A percentile compares a stretch with the other conserved stretches of the same genome.
Evolutionary conservation across 92 coral and sea anemone species (phyloP).

Genomic region (Epizoanthus illoricatus): DNA sequence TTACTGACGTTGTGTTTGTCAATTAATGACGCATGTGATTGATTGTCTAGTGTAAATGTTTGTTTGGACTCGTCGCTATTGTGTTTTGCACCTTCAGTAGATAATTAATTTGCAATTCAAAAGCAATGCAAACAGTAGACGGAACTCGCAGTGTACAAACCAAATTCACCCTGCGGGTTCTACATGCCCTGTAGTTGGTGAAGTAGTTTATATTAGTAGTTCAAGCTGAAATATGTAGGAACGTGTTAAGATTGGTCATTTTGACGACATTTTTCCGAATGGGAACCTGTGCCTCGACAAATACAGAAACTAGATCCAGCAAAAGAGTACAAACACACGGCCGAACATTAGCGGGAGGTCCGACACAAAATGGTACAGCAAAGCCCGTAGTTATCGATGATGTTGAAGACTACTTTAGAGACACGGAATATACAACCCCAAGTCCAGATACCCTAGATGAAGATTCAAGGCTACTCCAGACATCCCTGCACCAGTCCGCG

Average conservation of each 20-base stretch:
- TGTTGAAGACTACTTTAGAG: conserved; percentile 30
- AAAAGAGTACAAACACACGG: background rate
- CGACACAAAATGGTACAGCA: background rate
- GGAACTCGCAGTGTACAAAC: background rate
- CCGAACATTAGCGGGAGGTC: background rate
- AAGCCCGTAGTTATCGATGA: conserved; percentile 3
- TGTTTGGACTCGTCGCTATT: background rate
- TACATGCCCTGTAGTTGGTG: too few species aligned
- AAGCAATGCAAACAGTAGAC: background rate
- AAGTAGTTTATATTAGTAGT: background rate
- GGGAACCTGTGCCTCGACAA: conserved; percentile 30
- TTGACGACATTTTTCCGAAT: conserved; percentile 6
- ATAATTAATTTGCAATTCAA: conserved; percentile 19
- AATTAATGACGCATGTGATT: conserved; percentile 18
- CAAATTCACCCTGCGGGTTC: background rate
- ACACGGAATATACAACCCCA: background rate
- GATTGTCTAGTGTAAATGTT: background rate
- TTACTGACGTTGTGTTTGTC: conserved; percentile 11
- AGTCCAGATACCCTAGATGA: conserved; percentile 1
- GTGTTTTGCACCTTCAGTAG: background rate
- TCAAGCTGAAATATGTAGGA: background rate
- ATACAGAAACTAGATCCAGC: background rate
- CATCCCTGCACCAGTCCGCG: background rate
- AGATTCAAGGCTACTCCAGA: conserved; percentile 13
- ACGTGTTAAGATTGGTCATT: background rate